phyloP scores from a whole-genome alignment of 2,888 invertebrate genomes.

The Gibbula magus region DNA sequence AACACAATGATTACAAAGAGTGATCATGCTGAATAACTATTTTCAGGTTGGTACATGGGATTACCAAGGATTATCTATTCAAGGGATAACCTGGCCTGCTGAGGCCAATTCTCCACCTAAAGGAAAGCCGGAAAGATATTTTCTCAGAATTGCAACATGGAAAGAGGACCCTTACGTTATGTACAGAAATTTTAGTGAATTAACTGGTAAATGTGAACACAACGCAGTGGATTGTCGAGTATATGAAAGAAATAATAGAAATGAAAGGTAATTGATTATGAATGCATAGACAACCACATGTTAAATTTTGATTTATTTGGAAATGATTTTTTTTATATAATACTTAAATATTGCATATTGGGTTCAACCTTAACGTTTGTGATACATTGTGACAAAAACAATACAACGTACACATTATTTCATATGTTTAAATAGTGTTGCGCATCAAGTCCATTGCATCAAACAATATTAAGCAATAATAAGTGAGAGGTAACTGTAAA shows the following conservation, averaged over 20 bases:
- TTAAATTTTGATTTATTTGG: too few species aligned
- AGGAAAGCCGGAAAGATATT: conserved; percentile 97
- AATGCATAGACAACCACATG: too few species aligned
- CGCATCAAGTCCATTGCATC: too few species aligned
- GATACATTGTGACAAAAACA: too few species aligned
- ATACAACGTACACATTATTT: too few species aligned
- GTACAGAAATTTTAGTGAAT: conserved; percentile 86
- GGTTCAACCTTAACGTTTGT: too few species aligned
- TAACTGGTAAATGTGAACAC: conserved; percentile 42
- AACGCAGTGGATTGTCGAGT: conserved; percentile 58
- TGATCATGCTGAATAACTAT: neutral
- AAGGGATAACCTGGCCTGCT: conserved; percentile 99
- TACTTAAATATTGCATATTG: too few species aligned
- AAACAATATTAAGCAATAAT: too few species aligned
- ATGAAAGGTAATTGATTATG: conserved; percentile 29
- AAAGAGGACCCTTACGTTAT: conserved; percentile 97
- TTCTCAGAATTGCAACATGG: conserved; percentile 90
- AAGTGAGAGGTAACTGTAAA: too few species aligned
- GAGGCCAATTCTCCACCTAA: conserved; percentile 96
- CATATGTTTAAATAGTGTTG: too few species aligned
- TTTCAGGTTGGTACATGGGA: conserved; percentile 91
- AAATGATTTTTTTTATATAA: too few species aligned
- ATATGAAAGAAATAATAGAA: conserved; percentile 37
- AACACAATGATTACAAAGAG: too few species aligned
- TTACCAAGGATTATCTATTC: conserved; percentile 89